A percentile compares a stretch with the other conserved stretches of the same genome.
phyloP scores from a whole-genome alignment of 2,888 invertebrate genomes.

The Acrobasis consociella region DNA sequence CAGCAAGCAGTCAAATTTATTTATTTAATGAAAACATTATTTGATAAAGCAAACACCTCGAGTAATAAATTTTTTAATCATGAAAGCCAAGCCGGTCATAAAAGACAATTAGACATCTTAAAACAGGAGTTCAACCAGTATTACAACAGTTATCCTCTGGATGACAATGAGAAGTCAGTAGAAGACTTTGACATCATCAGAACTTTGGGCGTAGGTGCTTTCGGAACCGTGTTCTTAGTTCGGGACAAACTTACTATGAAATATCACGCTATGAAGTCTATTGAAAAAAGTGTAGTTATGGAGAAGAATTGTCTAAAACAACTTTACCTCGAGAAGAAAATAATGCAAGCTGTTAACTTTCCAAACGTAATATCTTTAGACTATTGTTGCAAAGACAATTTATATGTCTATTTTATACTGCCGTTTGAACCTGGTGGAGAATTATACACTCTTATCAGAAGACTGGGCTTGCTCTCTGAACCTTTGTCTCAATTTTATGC shows the following conservation, averaged over 20 bases:
- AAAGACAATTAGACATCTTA: constrained; percentile 52
- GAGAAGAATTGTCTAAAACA: constrained; percentile 92
- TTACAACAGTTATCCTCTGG: constrained; percentile 36
- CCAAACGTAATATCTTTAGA: constrained; percentile 92
- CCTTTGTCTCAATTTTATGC: constrained; percentile 92
- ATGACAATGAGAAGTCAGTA: constrained; percentile 42
- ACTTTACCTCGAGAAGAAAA: constrained; percentile 91
- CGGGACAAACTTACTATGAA: constrained; percentile 83
- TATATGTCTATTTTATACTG: constrained; percentile 90
- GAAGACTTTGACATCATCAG: constrained; percentile 88
- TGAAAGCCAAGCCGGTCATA: constrained; percentile 50
- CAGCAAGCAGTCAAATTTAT: neutral
- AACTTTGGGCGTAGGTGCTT: constrained; percentile 92
- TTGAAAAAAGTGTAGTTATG: constrained; percentile 91
- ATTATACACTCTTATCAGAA: constrained; percentile 87
- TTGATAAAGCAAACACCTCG: constrained; percentile 38
- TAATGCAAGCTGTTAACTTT: constrained; percentile 91
- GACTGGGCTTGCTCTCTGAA: constrained; percentile 85
- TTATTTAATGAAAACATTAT: constrained; percentile 40
- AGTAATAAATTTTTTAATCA: constrained; percentile 42
- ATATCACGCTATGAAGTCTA: constrained; percentile 92
- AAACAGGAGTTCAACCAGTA: constrained; percentile 56
- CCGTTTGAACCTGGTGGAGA: constrained; percentile 94
- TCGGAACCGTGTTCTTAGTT: constrained; percentile 90
- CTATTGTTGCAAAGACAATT: constrained; percentile 91